Conservation (phyloP, 2,113 vertebrate genomes). For the Corythoichthys haematopterus region DNA sequence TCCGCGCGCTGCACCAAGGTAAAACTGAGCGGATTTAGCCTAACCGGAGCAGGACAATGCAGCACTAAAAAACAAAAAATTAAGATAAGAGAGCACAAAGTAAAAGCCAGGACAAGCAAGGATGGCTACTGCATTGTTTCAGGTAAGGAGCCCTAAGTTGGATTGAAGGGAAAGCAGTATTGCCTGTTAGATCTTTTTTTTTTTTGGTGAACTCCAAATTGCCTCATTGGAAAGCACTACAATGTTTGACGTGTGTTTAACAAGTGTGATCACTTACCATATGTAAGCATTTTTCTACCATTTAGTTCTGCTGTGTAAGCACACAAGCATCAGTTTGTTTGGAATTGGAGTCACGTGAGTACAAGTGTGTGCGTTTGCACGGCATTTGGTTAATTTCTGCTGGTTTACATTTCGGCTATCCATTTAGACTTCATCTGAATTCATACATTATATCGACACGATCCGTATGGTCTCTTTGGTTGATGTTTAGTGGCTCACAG, state of each 20-base stretch:
- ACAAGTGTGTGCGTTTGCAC: background rate
- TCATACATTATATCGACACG: conserved; percentile 16
- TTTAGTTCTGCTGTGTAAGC: background rate
- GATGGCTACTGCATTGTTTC: conserved; percentile 77
- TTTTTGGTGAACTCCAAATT: conserved; percentile 5
- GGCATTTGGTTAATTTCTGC: background rate
- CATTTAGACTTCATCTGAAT: conserved; percentile 1
- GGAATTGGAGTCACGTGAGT: background rate
- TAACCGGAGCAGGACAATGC: conserved; percentile 56
- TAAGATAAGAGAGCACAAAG: conserved; percentile 21
- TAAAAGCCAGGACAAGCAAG: conserved; percentile 33
- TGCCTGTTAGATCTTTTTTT: conserved; percentile 12
- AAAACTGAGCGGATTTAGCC: conserved; percentile 57
- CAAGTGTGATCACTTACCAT: background rate
- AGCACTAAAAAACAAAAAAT: conserved; percentile 34
- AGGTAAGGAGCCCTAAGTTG: conserved; percentile 63
- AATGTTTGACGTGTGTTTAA: background rate
- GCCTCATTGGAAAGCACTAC: conserved; percentile 3
- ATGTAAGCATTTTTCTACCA: background rate
- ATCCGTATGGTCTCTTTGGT: conserved; percentile 52
- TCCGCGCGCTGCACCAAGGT: conserved; percentile 45
- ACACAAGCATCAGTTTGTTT: background rate
- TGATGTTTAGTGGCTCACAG: conserved; percentile 26
- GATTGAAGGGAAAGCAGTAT: conserved; percentile 5
- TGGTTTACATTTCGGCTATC: background rate